Evolutionary conservation across 53 echinoderm and acorn worm species (phyloP).

Genomic region (Paracentrotus lividus): DNA sequence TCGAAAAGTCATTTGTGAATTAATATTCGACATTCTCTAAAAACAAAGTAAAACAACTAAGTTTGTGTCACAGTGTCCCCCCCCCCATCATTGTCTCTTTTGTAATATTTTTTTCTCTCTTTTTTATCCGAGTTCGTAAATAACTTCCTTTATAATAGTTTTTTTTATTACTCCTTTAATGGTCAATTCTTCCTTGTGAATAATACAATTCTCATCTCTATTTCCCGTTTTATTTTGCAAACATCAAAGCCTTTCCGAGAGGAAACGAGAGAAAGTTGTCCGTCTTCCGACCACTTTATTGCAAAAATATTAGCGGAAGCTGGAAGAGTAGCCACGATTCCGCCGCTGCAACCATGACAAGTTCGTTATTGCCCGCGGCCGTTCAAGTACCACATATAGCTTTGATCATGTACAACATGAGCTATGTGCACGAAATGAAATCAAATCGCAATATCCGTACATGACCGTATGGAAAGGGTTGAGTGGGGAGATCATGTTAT

Average conservation of each 20-base stretch:
- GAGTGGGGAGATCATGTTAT: not conserved
- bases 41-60: too few species aligned
- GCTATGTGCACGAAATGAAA: not conserved
- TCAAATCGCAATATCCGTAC: slow-evolving; percentile 29
- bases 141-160: too few species aligned
- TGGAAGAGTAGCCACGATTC: not conserved
- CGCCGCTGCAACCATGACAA: not conserved
- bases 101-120: too few species aligned
- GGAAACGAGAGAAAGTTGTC: not conserved
- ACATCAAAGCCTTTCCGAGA: not conserved
- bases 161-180: not conserved
- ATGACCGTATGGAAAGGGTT: not conserved
- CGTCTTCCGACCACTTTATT: not conserved
- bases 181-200: not conserved
- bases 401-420: slow-evolving; percentile 24
- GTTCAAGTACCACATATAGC: not conserved
- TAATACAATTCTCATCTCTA: not conserved
- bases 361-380: not conserved
- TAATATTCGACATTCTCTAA: too few species aligned
- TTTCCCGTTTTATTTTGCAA: not conserved
- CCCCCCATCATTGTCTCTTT: not conserved
- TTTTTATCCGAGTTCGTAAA: too few species aligned
- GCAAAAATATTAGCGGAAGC: slow-evolving; percentile 29
- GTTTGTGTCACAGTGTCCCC: too few species aligned
- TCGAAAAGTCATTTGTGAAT: too few species aligned